These are phyloP conservation scores for Podocnemis expansa DNA, from an alignment of 2,113 vertebrate species.

Conservation along the genomic window DNA sequence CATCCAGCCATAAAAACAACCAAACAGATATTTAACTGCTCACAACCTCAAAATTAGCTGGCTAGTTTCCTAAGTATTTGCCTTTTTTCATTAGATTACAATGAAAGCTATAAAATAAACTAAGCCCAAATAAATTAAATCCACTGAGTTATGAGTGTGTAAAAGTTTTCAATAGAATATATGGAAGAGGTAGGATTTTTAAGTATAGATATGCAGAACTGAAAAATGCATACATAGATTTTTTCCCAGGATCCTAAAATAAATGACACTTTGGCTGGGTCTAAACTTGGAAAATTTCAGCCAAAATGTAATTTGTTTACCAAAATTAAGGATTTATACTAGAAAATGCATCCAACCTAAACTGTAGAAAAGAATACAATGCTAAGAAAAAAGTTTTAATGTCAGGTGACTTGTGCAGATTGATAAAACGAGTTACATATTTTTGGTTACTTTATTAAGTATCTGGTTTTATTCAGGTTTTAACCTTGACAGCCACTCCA, in stretches of 20 bases:
- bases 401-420: no score
- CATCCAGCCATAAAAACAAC: background rate
- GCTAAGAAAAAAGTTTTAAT: background rate
- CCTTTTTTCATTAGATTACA: background rate
- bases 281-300: background rate
- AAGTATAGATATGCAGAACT: background rate
- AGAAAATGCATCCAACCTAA: background rate
- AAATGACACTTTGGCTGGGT: background rate
- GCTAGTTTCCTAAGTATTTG: background rate
- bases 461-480: background rate
- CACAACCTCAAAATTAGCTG: background rate
- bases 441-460: background rate
- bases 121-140: background rate
- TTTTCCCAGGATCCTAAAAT: background rate
- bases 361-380: background rate
- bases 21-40: background rate
- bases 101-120: background rate
- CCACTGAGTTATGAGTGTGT: background rate
- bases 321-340: background rate
- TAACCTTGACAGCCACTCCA: background rate
- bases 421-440: background rate
- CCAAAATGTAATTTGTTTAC: fast-evolving
- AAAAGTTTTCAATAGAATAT: background rate
- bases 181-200: background rate
- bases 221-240: background rate